These are phyloP conservation scores for Tonatia bakeri DNA, from an alignment of 2,113 vertebrate species.

Conservation along the genomic window DNA sequence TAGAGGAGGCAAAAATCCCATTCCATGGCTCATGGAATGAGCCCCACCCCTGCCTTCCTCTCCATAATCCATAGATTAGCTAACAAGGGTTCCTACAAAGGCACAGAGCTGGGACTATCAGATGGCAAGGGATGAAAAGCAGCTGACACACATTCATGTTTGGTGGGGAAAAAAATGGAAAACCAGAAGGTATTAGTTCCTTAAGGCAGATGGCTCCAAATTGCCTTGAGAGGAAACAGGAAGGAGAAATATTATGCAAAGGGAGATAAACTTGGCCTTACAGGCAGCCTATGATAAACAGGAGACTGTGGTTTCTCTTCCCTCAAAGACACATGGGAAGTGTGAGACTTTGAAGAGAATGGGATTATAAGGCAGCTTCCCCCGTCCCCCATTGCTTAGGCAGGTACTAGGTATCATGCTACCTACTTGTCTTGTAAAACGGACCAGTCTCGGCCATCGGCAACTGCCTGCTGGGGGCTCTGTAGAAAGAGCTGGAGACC, in stretches of 20 bases:
- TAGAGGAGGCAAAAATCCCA: background rate
- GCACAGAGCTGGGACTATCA: background rate
- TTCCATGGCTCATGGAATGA: background rate
- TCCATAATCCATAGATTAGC: background rate
- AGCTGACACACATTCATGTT: background rate
- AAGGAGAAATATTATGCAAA: background rate
- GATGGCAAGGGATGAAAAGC: background rate
- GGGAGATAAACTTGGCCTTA: background rate
- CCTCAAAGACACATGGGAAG: background rate
- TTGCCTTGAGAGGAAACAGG: background rate
- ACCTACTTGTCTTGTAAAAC: background rate
- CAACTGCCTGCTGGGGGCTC: accelerated
- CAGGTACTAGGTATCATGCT: background rate
- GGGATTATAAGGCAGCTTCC: too few species aligned
- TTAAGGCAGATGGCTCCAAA: background rate
- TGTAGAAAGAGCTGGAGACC: background rate
- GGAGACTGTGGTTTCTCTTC: background rate
- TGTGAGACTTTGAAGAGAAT: background rate
- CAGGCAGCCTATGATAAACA: background rate
- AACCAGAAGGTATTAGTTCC: background rate
- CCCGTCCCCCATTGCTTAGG: too few species aligned
- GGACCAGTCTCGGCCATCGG: background rate
- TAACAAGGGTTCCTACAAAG: background rate
- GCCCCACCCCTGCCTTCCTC: background rate
- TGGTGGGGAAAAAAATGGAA: background rate